Percentiles rank a stretch among this genome's conserved stretches.
Conservation (phyloP, 2,797 vertebrate species). For the Rhynchonycteris naso region DNA sequence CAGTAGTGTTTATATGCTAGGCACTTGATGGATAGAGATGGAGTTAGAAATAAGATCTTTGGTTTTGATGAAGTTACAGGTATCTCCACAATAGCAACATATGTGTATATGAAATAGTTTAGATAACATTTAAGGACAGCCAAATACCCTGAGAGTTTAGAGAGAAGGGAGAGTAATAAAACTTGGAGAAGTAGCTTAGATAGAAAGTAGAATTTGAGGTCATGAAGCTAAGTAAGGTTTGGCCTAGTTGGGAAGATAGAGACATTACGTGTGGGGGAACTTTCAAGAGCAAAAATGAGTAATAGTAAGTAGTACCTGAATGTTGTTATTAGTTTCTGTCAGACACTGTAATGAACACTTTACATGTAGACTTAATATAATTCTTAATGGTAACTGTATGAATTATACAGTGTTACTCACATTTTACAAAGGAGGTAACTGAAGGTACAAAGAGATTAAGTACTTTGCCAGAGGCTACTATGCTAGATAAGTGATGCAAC, state of each 20-base stretch:
- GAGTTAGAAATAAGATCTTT: constrained; percentile 40
- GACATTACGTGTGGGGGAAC: background rate
- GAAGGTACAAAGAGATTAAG: background rate
- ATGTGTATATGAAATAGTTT: constrained; percentile 38
- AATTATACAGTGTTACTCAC: background rate
- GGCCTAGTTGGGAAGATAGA: background rate
- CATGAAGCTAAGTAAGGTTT: background rate
- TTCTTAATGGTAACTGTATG: background rate
- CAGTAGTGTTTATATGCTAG: background rate
- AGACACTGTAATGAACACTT: background rate
- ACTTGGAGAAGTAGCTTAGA: constrained; percentile 5
- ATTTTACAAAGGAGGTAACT: background rate
- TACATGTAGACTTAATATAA: background rate
- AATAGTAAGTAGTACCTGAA: background rate
- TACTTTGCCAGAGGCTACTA: background rate
- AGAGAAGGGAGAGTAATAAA: background rate
- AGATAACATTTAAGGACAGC: constrained; percentile 39
- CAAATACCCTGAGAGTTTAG: constrained; percentile 8
- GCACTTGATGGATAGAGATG: background rate
- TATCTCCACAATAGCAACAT: background rate
- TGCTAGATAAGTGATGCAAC: background rate
- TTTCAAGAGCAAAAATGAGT: background rate
- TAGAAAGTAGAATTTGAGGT: constrained; percentile 15
- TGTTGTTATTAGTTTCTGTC: constrained; percentile 1
- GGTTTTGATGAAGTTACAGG: background rate